Percentiles rank a stretch among this genome's conserved stretches.
Evolutionary conservation across 2,113 vertebrate species (phyloP).

Genomic region (Phodopus roborovskii): DNA sequence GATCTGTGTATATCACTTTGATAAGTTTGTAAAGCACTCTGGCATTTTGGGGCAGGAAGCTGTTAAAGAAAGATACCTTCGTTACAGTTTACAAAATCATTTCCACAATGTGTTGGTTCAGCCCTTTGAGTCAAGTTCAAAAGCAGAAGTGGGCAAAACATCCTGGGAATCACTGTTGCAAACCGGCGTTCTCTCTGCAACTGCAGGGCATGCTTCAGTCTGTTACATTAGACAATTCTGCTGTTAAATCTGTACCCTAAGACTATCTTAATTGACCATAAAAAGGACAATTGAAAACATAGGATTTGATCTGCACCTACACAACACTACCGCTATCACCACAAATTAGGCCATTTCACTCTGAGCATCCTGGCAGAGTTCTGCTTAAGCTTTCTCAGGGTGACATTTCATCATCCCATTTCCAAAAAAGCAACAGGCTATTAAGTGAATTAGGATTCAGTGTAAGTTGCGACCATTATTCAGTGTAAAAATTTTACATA

Average conservation of each 20-base stretch:
- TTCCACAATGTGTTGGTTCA: constrained; percentile 47
- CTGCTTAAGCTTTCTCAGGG: constrained; percentile 42
- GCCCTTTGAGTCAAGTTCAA: constrained; percentile 57
- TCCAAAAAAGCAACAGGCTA: constrained; percentile 69
- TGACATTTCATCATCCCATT: constrained; percentile 38
- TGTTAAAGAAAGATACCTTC: constrained; percentile 68
- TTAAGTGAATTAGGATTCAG: constrained; percentile 72
- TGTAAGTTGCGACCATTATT: constrained; percentile 22
- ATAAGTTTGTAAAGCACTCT: constrained; percentile 77
- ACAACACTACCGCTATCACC: neutral
- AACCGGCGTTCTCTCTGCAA: constrained; percentile 30
- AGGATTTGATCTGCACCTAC: constrained; percentile 49
- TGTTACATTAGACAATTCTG: constrained; percentile 31
- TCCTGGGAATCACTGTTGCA: constrained; percentile 4
- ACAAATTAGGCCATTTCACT: constrained; percentile 53
- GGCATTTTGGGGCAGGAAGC: constrained; percentile 59
- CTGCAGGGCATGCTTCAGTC: constrained; percentile 8
- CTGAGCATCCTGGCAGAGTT: neutral
- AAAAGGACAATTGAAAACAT: constrained; percentile 75
- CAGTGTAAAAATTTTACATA: neutral
- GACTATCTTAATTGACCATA: constrained; percentile 77
- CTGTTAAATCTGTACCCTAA: constrained; percentile 68
- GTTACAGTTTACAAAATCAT: constrained; percentile 72
- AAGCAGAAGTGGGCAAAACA: constrained; percentile 68
- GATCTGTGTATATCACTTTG: constrained; percentile 72